Base-by-base conservation (phyloP, 2,113 vertebrate species). In the Lepisosteus oculatus region DNA sequence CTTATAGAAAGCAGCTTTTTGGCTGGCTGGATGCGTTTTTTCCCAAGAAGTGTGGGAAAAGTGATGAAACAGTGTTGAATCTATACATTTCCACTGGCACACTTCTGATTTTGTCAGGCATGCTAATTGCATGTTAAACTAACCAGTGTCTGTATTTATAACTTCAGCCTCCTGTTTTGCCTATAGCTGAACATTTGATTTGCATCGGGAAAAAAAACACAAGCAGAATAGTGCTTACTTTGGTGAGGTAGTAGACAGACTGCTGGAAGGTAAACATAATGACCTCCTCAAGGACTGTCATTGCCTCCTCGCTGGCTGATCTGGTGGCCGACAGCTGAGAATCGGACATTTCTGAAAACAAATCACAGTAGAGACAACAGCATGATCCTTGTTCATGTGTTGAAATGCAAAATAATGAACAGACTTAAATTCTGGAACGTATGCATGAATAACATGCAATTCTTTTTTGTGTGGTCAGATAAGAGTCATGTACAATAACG, bases 251-350 rank as follows among this genome's bases (percentile, higher is more conserved):
- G 81, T 91, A 93, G 62, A 93, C 91, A 72, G 88, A 91, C 82
- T 93, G 92, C 84, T 93, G 92, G 78, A 93, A 93, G 68, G 87
- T 86, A 11, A 93, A 87, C 92, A 93, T 87, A 67, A 92, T 78
- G 73, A 93, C 88, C 69, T 93, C 91, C 80, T 93, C 91, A 82
- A 93, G 80, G 14, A 90, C 91, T 0, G 86, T 83, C 73, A 85
- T 81, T 0, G 91, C 86, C 76, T 93, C 90, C 75, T 92, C 86
- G 13, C 83, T 85, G 77, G 90, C 89, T 17, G 87, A 83, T 7
- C 75, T 83, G 9, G 90, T 71, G 1, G 76, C 74, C 7, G 88
- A 85, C 70, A 91, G 67, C 29, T 77, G 84, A 3, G 85, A 68
- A 72, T 86, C 86, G 69, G 88, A n/a, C 68, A 83, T 57, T 14